These are phyloP conservation scores for Taeniopygia guttata DNA, from an alignment of 2,797 vertebrate genomes.

Conservation along the genomic window DNA sequence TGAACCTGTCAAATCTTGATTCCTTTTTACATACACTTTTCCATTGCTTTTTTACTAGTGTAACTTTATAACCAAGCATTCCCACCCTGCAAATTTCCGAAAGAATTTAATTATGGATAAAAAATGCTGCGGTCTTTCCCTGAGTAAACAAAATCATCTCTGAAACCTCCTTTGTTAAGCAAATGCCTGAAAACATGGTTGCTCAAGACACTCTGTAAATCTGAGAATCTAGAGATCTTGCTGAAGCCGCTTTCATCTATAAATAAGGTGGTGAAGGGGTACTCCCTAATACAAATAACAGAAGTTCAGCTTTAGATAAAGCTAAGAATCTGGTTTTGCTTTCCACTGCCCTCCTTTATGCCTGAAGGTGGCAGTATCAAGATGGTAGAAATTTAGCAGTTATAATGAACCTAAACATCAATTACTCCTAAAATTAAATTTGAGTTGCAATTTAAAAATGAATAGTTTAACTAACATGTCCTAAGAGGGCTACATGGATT, in stretches of 20 bases:
- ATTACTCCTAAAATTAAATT: not conserved
- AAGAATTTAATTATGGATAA: not conserved
- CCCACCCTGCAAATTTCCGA: not conserved
- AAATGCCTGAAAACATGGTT: not conserved
- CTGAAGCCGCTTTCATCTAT: not conserved
- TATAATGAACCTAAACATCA: not conserved
- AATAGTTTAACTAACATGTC: not conserved
- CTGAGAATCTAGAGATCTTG: not conserved
- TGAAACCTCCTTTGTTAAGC: not conserved
- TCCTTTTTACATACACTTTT: not conserved
- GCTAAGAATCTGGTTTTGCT: not conserved
- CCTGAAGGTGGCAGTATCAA: conserved; percentile 44
- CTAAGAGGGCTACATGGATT: not conserved
- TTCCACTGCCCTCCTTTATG: not conserved
- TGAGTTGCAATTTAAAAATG: not conserved
- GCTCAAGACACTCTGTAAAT: not conserved
- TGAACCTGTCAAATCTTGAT: not conserved
- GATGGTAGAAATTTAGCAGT: not conserved
- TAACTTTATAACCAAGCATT: not conserved
- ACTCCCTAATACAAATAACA: not conserved
- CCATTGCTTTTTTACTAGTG: not conserved
- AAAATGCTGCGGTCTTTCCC: not conserved
- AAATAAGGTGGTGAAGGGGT: not conserved
- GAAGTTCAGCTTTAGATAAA: not conserved
- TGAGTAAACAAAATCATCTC: not conserved